Base-by-base conservation (phyloP, 2,888 invertebrate genomes). In the Pammene aurita region DNA sequence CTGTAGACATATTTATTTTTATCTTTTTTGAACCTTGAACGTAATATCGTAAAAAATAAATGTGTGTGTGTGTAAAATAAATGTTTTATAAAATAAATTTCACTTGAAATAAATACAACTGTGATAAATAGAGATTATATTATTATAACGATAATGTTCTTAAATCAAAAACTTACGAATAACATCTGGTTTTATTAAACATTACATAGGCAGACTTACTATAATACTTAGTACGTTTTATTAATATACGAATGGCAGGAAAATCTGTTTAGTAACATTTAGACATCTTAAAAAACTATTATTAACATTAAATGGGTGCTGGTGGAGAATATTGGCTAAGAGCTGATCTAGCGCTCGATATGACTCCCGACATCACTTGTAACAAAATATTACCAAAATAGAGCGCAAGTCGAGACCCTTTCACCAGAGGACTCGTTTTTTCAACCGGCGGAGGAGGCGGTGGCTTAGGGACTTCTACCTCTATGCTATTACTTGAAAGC, bases 371-470 rank as follows among this genome's bases (percentile, higher is more conserved):
- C 72, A 91, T 71, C 13, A 87, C 76, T 71, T 87, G 83, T 35
- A 89, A 75, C 55, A 91, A 79, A 50, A 87, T 79, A 14, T 87
- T 87, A n/a, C 89, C 87, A 41, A 85, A 84, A 67, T 85, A 84
- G 50, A 87, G 73, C 16, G 85, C 87, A 48, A 84, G 78, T 55
- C 80, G 81, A 9, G 85, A 82, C 16, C 87, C 83, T 72, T 80
- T 79, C 7, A 76, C 73, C 5, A 82, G 71, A 35, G 78, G 72
- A 67, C 76, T 77, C 7, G 74, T 13, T n/a, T 54, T 54, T 13
- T 54, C 54, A 9, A n/a, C 54, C 7, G 34, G 54, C 34, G 54
- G 54, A 13, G 54, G 54, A 13, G 34, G 13, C n/a, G 54, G 50
- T 1, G 50, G 7, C 6, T 46, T 61, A n/a, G 63, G 66, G 5